phyloP scores from a whole-genome alignment of 2,797 vertebrate species.

The Furcifer pardalis region DNA sequence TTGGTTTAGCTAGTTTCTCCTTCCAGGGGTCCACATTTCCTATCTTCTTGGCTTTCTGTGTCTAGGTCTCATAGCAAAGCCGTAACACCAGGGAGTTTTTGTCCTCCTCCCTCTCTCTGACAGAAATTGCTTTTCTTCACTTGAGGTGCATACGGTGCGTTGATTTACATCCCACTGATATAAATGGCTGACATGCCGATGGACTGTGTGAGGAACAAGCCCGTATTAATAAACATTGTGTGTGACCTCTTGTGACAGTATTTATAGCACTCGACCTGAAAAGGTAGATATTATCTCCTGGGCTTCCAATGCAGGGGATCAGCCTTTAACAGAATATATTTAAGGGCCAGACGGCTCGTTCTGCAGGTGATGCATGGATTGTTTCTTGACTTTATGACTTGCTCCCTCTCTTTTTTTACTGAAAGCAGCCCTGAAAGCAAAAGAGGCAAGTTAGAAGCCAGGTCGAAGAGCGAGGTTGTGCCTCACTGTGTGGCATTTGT shows the following conservation, averaged over 20 bases:
- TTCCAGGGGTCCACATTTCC: not conserved
- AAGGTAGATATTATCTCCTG: not conserved
- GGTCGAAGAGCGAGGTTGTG: too few species aligned
- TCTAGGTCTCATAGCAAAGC: not conserved
- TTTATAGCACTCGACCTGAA: not conserved
- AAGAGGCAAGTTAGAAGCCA: too few species aligned
- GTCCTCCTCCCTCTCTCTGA: not conserved
- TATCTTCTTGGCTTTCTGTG: constrained; percentile 20
- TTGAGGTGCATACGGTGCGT: not conserved
- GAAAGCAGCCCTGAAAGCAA: too few species aligned
- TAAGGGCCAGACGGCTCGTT: not conserved
- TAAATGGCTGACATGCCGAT: not conserved
- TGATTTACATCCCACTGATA: constrained; percentile 2
- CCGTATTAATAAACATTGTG: constrained; percentile 1
- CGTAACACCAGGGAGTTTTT: not conserved
- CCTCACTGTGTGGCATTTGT: not conserved
- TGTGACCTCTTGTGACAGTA: not conserved
- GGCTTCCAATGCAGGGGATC: not conserved
- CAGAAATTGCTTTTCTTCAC: not conserved
- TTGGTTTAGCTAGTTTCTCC: too few species aligned
- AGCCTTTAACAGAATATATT: not conserved
- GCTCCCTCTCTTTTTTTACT: too few species aligned
- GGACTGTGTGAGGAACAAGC: not conserved
- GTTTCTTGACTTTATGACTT: not conserved
- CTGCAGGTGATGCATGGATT: not conserved